Base-by-base conservation (phyloP, 2,888 invertebrate genomes). In the Agrotis clavis region DNA sequence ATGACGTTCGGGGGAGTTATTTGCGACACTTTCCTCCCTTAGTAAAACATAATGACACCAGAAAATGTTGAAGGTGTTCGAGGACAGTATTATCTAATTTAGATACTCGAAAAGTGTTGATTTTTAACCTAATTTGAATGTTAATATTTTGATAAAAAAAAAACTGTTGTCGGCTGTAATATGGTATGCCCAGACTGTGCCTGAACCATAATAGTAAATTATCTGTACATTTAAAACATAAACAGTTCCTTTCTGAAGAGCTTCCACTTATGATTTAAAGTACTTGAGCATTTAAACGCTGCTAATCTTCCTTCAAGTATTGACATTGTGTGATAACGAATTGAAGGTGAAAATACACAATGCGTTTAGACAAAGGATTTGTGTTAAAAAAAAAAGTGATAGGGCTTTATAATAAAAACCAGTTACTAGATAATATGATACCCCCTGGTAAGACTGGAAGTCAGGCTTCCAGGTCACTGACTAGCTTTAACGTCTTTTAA, bases 311-410 rank as follows among this genome's bases (percentile, higher is more conserved):
- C 30, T 19, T 21, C 13, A 41, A 70, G 71, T 70, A 57, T 63
- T 25, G 11, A 7, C 30, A n/a, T 14, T 71, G 61, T 62, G 21
- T 61, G 76, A 74, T 79, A 79, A 57, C 45, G 30, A 25, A 62
- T 18, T 65, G 64, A 62, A 79, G 64, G 67, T 62, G 50, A 71
- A 53, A 60, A 56, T 47, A 13, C 19, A 45, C 61, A 64, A 48
- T 19, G 25, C 13, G 14, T 35, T 45, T 45, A 53, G 13, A 74
- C 69, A 68, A 67, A 68, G 62, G 51, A 51, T 30, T 47, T 41
- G 2, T 41, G 53, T 25, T 21, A 51, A n/a, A 9, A 0, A 53
- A 48, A 9, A 41, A 11, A 41, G 9, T 41, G 2, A 41, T 41
- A 41, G 41, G 41, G 41, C 41, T 11, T 4, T 5, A 30, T 41